Evolutionary conservation across 1,140 invertebrate genomes (phyloP), one percentile per base, ranked within the genome.

Genomic region (Drepana arcuata): DNA sequence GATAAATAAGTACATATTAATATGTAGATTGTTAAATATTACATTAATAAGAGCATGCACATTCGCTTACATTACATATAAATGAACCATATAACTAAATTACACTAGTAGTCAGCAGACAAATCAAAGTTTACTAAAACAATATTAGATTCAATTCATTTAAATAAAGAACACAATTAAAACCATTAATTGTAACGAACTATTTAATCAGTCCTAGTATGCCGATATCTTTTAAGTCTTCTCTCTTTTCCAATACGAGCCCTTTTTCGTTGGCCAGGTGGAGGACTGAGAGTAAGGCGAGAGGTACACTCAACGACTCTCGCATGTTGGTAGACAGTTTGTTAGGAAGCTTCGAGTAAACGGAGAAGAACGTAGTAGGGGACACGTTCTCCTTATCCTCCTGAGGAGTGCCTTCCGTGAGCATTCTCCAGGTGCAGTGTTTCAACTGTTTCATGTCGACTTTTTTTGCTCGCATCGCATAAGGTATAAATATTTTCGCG

Each of bases 401-500:
- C 24, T 45, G 45, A 2, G 54, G 43, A 11, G 69, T 67, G 10
- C 18, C 18, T 7, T 69, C 72, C 0, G 80, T 78, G 5, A 88
- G 44, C 54, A 80, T 79, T 43, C 85, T 85, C 91, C 92, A 94
- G 34, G 93, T 90, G 2, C 85, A 84, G 18, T 82, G 71, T 62
- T 94, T 94, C 6, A 95, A 57, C 58, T 89, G 88, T 47, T 89
- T 90, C 85, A 95, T 92, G 59, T 95, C 91, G 5, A 94, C 86
- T 56, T 90, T 92, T 54, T 94, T 94, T 0, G 92, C 91, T 45
- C 87, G 85, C 70, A 89, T 87, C 7, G 92, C 90, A 66, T 93
- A 94, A 1, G 86, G 85, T 37, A 94, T 90, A 47, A 88, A 86
- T 41, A 89, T 87, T 75, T 90, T 89, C 2, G 86, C 84, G 23